phyloP scores from a whole-genome alignment of 2,113 vertebrate species.

The Arvicanthis niloticus region DNA sequence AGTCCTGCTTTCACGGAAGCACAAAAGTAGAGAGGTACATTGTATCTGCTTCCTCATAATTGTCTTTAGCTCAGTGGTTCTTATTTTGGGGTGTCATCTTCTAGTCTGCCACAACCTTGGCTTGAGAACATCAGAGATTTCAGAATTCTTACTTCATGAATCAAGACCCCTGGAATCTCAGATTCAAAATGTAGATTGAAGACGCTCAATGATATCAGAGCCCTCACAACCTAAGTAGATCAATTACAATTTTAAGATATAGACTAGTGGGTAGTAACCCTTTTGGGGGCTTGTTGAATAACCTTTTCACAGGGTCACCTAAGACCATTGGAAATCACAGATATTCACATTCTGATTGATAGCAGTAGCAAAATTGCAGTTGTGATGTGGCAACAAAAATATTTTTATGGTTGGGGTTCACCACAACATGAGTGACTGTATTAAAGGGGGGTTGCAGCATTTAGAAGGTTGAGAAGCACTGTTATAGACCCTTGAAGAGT shows the following conservation, averaged over 20 bases:
- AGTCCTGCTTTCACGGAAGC: not conserved
- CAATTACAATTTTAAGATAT: not conserved
- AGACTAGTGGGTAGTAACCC: not conserved
- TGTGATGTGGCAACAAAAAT: not conserved
- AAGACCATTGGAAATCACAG: not conserved
- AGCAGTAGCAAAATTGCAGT: not conserved
- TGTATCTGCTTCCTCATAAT: not conserved
- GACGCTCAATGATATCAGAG: not conserved
- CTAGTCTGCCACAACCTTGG: not conserved
- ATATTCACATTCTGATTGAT: not conserved
- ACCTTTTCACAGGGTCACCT: not conserved
- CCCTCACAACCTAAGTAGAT: not conserved
- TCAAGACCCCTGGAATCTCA: not conserved
- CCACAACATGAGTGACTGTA: not conserved
- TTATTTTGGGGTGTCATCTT: not conserved
- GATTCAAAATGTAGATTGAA: conserved; percentile 33
- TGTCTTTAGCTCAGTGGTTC: not conserved
- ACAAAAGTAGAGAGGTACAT: not conserved
- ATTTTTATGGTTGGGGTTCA: not conserved
- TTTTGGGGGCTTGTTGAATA: not conserved
- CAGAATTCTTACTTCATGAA: not conserved
- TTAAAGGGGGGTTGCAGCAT: not conserved
- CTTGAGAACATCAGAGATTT: not conserved
- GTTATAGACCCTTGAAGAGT: too few species aligned
- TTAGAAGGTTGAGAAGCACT: not conserved